phyloP scores from a whole-genome alignment of 2,888 invertebrate species.

The Elysia crispata region DNA sequence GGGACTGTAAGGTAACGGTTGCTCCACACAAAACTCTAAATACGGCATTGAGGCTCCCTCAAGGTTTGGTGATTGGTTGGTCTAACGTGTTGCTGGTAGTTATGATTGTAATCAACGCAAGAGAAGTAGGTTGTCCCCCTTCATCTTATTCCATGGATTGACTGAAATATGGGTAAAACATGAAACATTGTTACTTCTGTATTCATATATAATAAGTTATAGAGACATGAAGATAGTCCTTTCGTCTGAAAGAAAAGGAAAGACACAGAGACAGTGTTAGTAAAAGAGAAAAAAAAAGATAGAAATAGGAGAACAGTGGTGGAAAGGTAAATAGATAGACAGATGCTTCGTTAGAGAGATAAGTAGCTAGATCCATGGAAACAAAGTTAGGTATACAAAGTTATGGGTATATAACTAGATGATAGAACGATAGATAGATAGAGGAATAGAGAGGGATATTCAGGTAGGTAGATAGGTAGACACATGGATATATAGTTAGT shows the following conservation, averaged over 20 bases:
- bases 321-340: no score
- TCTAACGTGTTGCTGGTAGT: background rate
- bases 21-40: background rate
- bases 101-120: background rate
- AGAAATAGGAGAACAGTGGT: no score
- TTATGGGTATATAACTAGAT: no score
- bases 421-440: background rate
- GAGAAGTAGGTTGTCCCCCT: background rate
- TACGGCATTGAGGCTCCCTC: background rate
- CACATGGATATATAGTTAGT: no score
- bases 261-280: constrained; percentile 2
- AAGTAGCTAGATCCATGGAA: no score
- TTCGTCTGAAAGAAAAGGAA: background rate
- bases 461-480: background rate
- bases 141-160: background rate
- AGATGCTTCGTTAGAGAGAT: no score
- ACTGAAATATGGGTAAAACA: background rate
- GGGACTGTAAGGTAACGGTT: background rate
- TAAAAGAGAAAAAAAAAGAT: background rate
- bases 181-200: no score
- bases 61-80: background rate
- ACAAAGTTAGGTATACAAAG: no score
- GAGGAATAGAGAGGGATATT: background rate
- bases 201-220: no score
- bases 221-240: no score